phyloP scores from a whole-genome alignment of 64 coral and sea anemone species.

The Actinia equina region DNA sequence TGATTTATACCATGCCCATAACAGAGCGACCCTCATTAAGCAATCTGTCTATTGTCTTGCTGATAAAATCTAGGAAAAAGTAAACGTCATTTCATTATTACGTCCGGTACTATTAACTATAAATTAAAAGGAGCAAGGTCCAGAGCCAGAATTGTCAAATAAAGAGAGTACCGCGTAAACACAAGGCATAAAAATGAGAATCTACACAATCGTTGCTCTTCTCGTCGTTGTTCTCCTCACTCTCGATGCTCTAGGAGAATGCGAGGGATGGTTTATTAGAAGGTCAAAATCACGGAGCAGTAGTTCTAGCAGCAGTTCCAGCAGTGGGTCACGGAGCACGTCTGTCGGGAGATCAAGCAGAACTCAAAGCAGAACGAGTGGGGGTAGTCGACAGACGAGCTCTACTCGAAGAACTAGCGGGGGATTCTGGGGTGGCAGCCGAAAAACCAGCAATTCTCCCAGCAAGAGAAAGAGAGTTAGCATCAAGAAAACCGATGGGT shows the following conservation, averaged over 20 bases:
- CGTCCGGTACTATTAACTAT: too few relatives aligned
- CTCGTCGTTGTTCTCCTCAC: slow-evolving; percentile 28
- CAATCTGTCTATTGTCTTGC: too few relatives aligned
- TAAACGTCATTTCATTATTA: too few relatives aligned
- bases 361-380: background rate
- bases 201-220: slow-evolving; percentile 25
- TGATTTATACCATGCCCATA: too few relatives aligned
- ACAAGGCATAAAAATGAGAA: background rate
- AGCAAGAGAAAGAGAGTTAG: background rate
- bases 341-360: background rate
- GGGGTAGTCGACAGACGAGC: background rate
- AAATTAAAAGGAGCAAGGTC: too few relatives aligned
- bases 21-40: too few relatives aligned
- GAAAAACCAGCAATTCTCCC: background rate
- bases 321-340: background rate
- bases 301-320: too few relatives aligned
- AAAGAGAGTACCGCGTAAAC: too few relatives aligned
- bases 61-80: too few relatives aligned
- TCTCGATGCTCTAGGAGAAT: slow-evolving; percentile 13
- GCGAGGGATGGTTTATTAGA: slow-evolving; percentile 37
- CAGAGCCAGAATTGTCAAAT: too few relatives aligned
- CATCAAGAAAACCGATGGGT: background rate
- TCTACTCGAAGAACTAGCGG: background rate
- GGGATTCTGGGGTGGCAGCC: background rate
- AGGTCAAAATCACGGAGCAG: background rate